phyloP scores from a whole-genome alignment of 64 coral and sea anemone genomes.

The Porites lutea region DNA sequence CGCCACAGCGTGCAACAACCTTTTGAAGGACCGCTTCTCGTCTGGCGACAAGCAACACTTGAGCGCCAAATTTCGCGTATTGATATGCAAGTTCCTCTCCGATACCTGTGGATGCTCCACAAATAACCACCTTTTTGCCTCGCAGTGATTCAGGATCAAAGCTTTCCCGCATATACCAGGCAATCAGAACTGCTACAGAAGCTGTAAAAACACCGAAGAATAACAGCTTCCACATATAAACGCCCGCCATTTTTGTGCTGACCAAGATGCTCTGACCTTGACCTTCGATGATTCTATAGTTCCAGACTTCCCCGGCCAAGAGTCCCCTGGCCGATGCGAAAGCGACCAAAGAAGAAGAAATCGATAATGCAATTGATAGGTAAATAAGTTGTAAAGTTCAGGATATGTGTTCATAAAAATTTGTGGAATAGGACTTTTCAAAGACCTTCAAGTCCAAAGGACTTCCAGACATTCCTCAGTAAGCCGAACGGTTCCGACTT shows the following conservation, averaged over 20 bases:
- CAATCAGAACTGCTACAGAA: constrained; percentile 40
- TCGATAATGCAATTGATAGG: no score
- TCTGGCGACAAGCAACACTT: constrained; percentile 77
- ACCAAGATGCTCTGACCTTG: neutral
- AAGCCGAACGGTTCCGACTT: no score
- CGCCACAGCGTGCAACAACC: constrained; percentile 59
- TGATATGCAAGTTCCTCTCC: constrained; percentile 81
- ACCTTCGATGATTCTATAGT: neutral
- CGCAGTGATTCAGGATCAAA: constrained; percentile 51
- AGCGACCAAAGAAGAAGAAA: no score
- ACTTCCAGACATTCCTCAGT: no score
- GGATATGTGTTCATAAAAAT: no score
- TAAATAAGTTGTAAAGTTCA: no score
- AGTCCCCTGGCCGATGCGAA: no score
- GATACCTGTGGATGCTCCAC: constrained; percentile 81
- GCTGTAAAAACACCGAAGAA: constrained; percentile 52
- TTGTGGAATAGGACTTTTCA: no score
- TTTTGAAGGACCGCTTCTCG: constrained; percentile 65
- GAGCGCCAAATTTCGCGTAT: constrained; percentile 75
- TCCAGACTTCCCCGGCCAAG: no score
- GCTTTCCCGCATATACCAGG: constrained; percentile 70
- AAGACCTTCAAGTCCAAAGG: no score
- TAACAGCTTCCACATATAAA: neutral
- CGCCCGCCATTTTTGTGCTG: neutral
- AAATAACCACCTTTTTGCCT: constrained; percentile 76